Conservation (phyloP, 2,797 vertebrate genomes). For the Cynopterus sphinx region DNA sequence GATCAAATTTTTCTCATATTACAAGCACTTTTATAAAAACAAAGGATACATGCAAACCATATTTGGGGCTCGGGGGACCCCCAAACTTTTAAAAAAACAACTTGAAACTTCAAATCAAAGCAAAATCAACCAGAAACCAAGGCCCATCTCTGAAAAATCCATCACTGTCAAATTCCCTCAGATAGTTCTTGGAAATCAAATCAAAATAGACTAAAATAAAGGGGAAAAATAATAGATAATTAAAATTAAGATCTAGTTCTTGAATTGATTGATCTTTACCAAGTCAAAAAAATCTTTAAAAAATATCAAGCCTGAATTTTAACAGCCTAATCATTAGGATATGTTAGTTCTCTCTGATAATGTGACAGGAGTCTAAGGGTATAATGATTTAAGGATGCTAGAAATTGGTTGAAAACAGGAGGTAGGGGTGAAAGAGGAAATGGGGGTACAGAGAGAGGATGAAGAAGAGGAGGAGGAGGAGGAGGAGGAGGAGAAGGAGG, state of each 20-base stretch:
- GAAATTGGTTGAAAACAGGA: neutral
- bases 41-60: neutral
- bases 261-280: neutral
- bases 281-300: neutral
- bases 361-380: neutral
- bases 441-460: too few relatives aligned
- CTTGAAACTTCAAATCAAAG: conserved; percentile 28
- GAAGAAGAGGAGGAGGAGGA: neutral
- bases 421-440: neutral
- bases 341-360: neutral
- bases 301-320: neutral
- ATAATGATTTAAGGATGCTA: conserved; percentile 7
- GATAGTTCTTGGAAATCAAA: neutral
- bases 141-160: neutral
- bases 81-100: conserved; percentile 2
- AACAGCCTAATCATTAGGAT: neutral
- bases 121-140: neutral
- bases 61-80: neutral
- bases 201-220: conserved; percentile 5
- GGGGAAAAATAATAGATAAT: neutral
- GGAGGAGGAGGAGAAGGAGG: neutral
- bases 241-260: neutral
- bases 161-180: neutral
- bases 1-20: conserved; percentile 51
- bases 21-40: conserved; percentile 11